Base-by-base conservation (phyloP, 2,113 vertebrate genomes). In the Oreotrochilus melanogaster region DNA sequence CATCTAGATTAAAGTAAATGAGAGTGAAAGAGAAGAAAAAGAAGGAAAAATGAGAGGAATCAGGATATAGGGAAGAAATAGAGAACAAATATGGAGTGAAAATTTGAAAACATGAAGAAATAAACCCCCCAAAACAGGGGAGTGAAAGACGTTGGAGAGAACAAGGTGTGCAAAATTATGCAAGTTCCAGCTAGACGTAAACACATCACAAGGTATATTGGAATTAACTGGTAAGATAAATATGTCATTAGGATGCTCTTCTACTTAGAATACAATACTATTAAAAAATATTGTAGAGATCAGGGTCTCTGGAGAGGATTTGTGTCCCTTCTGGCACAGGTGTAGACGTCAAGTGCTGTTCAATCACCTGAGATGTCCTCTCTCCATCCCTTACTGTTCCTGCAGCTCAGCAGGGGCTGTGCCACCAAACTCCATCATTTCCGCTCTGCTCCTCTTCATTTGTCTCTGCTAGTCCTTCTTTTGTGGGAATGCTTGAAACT, bases 401-500 rank as follows among this genome's bases (percentile, higher is more conserved):
- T 33, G 13, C 30, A n/a, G 69, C n/a, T 78, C 25, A 64, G 70
- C 65, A 47, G 18, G 30, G 39, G 14, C 35, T 39, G 30, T 65
- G 81, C 73, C 7, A 4, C 30, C 53, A 53, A 11, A 9, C 25
- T 65, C 54, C 69, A 45, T 27, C 58, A 45, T 7, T 50, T 19
- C 2, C 11, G n/a, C 37, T 70, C 53, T 1, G 0, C 22, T 65
- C 48, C 35, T 74, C 61, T 50, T 48, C 54, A 18, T 18, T 45
- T 45, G 28, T 70, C 62, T 69, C 71, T 27, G 16, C 50, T 37
- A 1, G 53, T 45, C 65, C 23, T 16, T 92, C 50, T 65, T 78
- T 22, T 11, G 2, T 24, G n/a, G 19, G 53, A 43, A 78, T 74
- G 50, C 86, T 90, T 83, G 95, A 82, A 95, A 96, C 85, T 5